A percentile compares a stretch with the other conserved stretches of the same genome.
Evolutionary conservation across 2,888 invertebrate species (phyloP).

Genomic region (Homarus gammarus): DNA sequence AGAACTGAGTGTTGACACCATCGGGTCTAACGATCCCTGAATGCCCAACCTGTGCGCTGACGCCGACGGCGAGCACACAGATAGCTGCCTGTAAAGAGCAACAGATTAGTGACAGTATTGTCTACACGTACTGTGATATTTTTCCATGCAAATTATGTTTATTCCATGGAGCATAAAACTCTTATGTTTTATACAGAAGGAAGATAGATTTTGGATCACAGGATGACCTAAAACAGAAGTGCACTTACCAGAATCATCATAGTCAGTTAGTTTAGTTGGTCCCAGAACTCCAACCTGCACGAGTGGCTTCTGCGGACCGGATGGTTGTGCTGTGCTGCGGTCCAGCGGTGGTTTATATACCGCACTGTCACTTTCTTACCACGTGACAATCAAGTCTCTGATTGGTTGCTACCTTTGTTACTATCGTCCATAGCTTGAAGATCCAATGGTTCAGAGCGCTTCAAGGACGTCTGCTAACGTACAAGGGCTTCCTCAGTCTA

Average conservation of each 20-base stretch:
- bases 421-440: too few species aligned
- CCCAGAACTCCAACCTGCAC: slow-evolving; percentile 23
- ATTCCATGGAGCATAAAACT: too few species aligned
- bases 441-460: too few species aligned
- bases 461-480: too few species aligned
- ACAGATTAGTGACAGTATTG: neutral
- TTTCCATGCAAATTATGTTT: neutral
- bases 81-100: slow-evolving; percentile 67
- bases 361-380: too few species aligned
- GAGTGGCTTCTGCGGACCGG: slow-evolving; percentile 23
- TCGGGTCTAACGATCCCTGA: slow-evolving; percentile 69
- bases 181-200: too few species aligned
- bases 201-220: too few species aligned
- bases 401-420: too few species aligned
- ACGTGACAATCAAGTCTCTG: too few species aligned
- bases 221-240: too few species aligned
- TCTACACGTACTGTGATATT: neutral
- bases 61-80: slow-evolving; percentile 64
- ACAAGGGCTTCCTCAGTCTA: too few species aligned
- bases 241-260: slow-evolving; percentile 29
- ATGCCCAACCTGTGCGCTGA: slow-evolving; percentile 70
- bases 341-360: slow-evolving; percentile 2
- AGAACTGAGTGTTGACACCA: slow-evolving; percentile 69
- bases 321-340: slow-evolving; percentile 1
- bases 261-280: neutral